Evolutionary conservation across 1,140 invertebrate genomes (phyloP).

Genomic region (Acromyrmex charruanus): DNA sequence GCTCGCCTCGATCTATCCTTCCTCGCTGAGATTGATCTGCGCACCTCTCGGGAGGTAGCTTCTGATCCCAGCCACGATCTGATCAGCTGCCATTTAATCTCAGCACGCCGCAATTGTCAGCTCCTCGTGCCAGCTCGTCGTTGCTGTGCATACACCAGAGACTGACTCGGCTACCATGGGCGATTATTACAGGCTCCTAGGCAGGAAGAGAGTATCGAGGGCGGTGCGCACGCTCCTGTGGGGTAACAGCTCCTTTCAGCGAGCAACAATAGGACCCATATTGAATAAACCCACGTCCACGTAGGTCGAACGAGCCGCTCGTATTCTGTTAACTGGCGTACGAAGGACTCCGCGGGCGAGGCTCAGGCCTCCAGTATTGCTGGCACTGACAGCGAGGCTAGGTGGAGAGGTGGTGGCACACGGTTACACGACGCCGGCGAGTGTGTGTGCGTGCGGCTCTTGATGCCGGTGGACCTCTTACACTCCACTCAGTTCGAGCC

Average conservation of each 20-base stretch:
- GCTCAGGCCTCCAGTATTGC: slow-evolving; percentile 51
- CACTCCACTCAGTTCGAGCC: slow-evolving; percentile 82
- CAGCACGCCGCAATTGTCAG: slow-evolving; percentile 61
- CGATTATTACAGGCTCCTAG: slow-evolving; percentile 72
- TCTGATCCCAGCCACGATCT: slow-evolving; percentile 41
- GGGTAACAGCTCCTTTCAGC: slow-evolving; percentile 66
- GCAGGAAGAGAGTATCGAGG: slow-evolving; percentile 76
- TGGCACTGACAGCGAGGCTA: slow-evolving; percentile 60
- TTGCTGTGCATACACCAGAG: slow-evolving; percentile 63
- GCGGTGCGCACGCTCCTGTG: slow-evolving; percentile 74
- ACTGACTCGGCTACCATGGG: slow-evolving; percentile 68
- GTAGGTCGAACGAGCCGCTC: slow-evolving; percentile 56
- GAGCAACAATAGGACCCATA: slow-evolving; percentile 78
- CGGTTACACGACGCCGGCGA: slow-evolving; percentile 33
- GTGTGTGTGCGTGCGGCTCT: slow-evolving; percentile 38
- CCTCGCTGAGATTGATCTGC: slow-evolving; percentile 38
- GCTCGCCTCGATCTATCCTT: background rate
- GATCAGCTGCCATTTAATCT: slow-evolving; percentile 61
- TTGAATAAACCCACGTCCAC: slow-evolving; percentile 75
- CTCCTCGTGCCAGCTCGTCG: slow-evolving; percentile 64
- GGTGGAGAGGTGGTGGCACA: slow-evolving; percentile 72
- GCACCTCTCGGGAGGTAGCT: slow-evolving; percentile 27
- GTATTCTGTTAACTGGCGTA: slow-evolving; percentile 72
- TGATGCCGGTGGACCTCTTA: slow-evolving; percentile 80
- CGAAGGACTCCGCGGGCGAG: slow-evolving; percentile 62